Evolutionary conservation across 2,888 invertebrate genomes (phyloP), one percentile per base, ranked within the genome.

Genomic region (Acleris emargana): DNA sequence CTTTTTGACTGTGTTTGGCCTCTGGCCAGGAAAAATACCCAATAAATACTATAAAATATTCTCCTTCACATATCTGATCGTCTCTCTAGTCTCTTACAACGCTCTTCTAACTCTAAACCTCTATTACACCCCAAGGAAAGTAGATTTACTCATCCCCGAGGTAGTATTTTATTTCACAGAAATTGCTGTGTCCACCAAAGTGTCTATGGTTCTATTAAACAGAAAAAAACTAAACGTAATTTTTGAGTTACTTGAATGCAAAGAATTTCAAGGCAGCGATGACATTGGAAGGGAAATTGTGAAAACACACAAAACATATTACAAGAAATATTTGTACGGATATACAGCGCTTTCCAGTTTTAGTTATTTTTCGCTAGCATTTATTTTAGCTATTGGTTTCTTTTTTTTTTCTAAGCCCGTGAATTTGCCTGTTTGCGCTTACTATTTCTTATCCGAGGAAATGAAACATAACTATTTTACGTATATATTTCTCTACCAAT

Each of bases 401-500:
- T 72, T 82, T 0, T 67, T 87, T 62, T 76, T 78, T 38, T 72
- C 74, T 18, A 76, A 76, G 3, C 68, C 76, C 13, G 57, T 82
- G 20, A 78, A 82, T 54, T 74, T 90, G 59, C 89, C 90, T 2
- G 75, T 90, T 68, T 87, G 85, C 70, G 81, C 83, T 71, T 91
- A 88, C 73, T 87, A 86, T 72, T 91, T 91, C 70, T 73, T 91
- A 59, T 78, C 72, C 22, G 81, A 84, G 13, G 78, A 85, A 53
- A 25, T 74, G 4, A 73, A 84, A 22, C 68, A 77, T 5, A 71
- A 73, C 2, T 83, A 85, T 74, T 88, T 83, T 67, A 28, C 69
- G 20, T 74, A 76, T 62, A 84, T 75, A 75, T 87, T 74, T 38
- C 52, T 84, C 32, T 91, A 88, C 67, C 89, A 89, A 70, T 75